Base-by-base conservation (phyloP, 2,888 invertebrate genomes). In the Phymatocera aterrima region DNA sequence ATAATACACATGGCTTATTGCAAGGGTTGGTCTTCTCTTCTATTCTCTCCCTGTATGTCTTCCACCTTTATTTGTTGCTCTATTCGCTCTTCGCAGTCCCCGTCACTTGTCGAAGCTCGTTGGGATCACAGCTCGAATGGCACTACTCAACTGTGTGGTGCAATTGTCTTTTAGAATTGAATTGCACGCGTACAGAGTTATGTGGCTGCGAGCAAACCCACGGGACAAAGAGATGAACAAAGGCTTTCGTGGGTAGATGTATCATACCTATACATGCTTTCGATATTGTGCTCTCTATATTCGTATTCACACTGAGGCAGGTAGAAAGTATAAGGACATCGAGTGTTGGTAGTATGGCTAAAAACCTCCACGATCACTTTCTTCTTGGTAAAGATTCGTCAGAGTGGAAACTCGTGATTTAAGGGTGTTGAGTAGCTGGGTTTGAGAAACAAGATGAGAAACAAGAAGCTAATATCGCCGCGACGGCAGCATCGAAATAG, bases 91-190 rank as follows among this genome's bases (percentile, higher is more conserved):
- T 21, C 18, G 3, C 28, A 21, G 65, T 37, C 28, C 12, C 61
- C 24, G 10, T 64, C 37, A 40, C 37, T 64, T 64, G 12, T n/a
- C 40, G 72, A 51, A 54, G 68, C n/a, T n/a, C n/a, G n/a, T n/a
- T n/a, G n/a, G 46, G 43, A 68, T 68, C 68, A 51, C 72, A 46
- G 18, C 31, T 10, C 54, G 34, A 34, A 51, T 46, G 51, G 18
- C 15, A 51, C 46, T 51, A 72, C 72, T 28, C 48, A 31, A 72
- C 61, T 37, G 18, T 18, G 61, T 37, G 21, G 48, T 72, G 54
- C 72, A 46, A 68, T 68, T 68, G 68, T 68, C 68, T 68, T 43
- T 68, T 46, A 28, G 43, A 46, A 68, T 68, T 68, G 68, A 68
- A 68, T 68, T 68, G 43, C 21, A 68, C 68, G 68, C 43, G 68